Evolutionary conservation across 2,113 vertebrate species (phyloP).

Genomic region (Arizona elegans): DNA sequence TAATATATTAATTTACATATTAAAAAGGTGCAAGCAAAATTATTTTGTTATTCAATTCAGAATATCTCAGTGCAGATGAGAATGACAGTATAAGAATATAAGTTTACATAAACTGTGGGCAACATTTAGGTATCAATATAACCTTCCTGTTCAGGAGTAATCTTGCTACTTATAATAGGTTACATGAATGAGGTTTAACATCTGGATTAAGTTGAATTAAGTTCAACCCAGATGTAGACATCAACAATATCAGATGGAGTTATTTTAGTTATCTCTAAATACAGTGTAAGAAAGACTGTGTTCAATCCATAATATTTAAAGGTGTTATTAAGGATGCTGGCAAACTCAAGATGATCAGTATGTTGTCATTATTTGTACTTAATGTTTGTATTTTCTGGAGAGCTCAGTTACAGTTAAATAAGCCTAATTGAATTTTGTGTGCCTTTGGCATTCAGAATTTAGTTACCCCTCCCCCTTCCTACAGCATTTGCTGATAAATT

Average conservation of each 20-base stretch:
- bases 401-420: not conserved
- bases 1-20: constrained; percentile 42
- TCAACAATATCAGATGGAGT: not conserved
- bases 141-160: not conserved
- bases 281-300: not conserved
- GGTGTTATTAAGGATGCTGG: not conserved
- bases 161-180: not conserved
- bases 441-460: not conserved
- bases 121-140: not conserved
- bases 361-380: not conserved
- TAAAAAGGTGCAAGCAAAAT: constrained; percentile 44
- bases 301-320: not conserved
- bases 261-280: not conserved
- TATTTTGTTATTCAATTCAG: constrained; percentile 50
- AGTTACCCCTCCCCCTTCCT: not conserved
- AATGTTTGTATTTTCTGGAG: not conserved
- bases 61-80: constrained; percentile 26
- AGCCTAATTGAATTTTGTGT: not conserved
- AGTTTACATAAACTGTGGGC: not conserved
- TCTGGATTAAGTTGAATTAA: not conserved
- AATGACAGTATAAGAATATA: constrained; percentile 17
- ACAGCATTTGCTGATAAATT: not conserved
- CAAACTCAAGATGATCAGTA: not conserved
- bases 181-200: not conserved
- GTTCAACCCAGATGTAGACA: not conserved